Percentiles rank a stretch among this genome's conserved stretches.
Evolutionary conservation across 1,140 invertebrate species (phyloP).

Genomic region (Rhopalosiphum maidis): DNA sequence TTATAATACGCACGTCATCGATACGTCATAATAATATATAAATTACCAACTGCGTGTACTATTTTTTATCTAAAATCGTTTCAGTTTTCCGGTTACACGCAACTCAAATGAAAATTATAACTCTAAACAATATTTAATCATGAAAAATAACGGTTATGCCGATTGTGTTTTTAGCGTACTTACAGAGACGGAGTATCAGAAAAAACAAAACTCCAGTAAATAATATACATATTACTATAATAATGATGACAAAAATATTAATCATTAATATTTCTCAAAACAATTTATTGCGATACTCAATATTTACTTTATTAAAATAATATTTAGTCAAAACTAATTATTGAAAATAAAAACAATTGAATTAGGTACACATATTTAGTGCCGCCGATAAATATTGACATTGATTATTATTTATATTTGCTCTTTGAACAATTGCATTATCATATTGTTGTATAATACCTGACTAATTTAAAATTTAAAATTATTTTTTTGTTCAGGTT

Average conservation of each 20-base stretch:
- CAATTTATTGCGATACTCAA: neutral
- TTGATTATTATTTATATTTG: neutral
- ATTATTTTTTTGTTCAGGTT: neutral
- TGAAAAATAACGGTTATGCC: conserved; percentile 34
- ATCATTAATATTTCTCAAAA: neutral
- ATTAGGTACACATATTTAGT: neutral
- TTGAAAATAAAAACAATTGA: neutral
- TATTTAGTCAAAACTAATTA: neutral
- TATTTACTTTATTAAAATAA: neutral
- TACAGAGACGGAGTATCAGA: neutral
- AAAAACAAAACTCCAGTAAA: neutral
- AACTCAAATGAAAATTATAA: neutral
- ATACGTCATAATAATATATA: neutral
- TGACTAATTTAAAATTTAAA: neutral
- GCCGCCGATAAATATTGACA: neutral
- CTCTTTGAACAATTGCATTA: neutral
- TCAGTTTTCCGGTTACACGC: neutral
- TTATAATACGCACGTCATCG: neutral
- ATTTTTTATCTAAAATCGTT: neutral
- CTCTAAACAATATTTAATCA: neutral
- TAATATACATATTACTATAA: neutral
- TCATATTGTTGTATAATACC: neutral
- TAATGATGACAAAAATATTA: neutral
- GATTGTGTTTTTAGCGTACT: conserved; percentile 31
- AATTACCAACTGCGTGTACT: neutral